Percentiles rank a stretch among this genome's conserved stretches.
Evolutionary conservation across 2,113 vertebrate species (phyloP).

Genomic region (Nansenia antarctica): DNA sequence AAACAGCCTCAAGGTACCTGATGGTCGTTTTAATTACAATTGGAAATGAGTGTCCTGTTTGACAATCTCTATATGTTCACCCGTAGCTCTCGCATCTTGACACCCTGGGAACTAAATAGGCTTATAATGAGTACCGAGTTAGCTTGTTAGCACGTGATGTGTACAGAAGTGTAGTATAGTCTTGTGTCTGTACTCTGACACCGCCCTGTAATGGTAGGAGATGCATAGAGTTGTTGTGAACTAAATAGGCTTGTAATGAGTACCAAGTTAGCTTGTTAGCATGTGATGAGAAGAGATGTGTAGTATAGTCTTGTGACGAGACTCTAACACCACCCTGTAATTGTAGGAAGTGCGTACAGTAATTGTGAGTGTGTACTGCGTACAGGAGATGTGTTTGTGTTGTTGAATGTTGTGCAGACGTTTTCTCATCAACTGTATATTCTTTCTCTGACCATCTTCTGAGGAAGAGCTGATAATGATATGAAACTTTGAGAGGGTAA

Average conservation of each 20-base stretch:
- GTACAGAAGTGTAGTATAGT: conserved; percentile 36
- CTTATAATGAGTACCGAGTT: conserved; percentile 60
- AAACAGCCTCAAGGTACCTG: conserved; percentile 83
- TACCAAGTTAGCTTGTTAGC: conserved; percentile 67
- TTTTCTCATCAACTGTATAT: too few relatives aligned
- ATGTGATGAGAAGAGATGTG: conserved; percentile 36
- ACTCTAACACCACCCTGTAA: conserved; percentile 59
- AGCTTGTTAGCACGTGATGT: conserved; percentile 65
- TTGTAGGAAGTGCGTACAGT: conserved; percentile 54
- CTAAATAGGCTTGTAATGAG: conserved; percentile 65
- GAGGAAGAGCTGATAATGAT: conserved; percentile 68
- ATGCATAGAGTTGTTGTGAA: conserved; percentile 54
- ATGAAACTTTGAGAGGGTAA: conserved; percentile 48
- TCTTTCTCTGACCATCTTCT: too few relatives aligned
- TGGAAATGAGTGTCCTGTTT: conserved; percentile 81
- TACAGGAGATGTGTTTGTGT: too few relatives aligned
- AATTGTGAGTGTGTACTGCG: conserved; percentile 38
- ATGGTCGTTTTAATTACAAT: conserved; percentile 85
- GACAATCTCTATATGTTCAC: conserved; percentile 81
- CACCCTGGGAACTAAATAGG: conserved; percentile 73
- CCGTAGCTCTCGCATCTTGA: conserved; percentile 59
- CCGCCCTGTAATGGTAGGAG: conserved; percentile 61
- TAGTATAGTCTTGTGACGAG: conserved; percentile 40
- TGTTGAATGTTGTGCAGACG: too few relatives aligned
- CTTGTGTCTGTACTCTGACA: conserved; percentile 45